A percentile compares a stretch with the other conserved stretches of the same genome.
Conservation (phyloP, 2,888 invertebrate genomes). For the Dromius quadrimaculatus region DNA sequence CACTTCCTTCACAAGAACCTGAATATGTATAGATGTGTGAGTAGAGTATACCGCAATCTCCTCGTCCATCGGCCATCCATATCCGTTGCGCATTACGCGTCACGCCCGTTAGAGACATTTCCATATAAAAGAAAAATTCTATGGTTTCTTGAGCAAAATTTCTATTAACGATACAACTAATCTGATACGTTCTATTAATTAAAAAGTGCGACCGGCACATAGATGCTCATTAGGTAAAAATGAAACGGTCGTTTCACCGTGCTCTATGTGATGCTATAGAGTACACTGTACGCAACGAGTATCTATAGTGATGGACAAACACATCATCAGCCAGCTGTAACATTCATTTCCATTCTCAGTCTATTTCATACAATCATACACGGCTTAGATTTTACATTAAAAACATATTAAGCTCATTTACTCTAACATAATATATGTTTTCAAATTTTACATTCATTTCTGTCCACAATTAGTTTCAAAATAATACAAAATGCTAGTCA, state of each 20-base stretch:
- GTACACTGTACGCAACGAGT: not conserved
- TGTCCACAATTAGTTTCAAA: slow-evolving; percentile 14
- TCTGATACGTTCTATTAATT: slow-evolving; percentile 67
- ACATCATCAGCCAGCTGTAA: slow-evolving; percentile 25
- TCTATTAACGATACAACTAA: slow-evolving; percentile 63
- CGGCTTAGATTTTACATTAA: slow-evolving; percentile 19
- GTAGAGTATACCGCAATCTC: slow-evolving; percentile 2
- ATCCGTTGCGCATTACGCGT: slow-evolving; percentile 35
- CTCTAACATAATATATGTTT: not conserved
- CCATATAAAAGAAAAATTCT: slow-evolving; percentile 53
- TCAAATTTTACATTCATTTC: not conserved
- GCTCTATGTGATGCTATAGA: slow-evolving; percentile 10
- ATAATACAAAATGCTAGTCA: slow-evolving; percentile 29
- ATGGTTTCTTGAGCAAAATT: slow-evolving; percentile 64
- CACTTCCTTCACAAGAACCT: slow-evolving; percentile 60
- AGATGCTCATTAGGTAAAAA: slow-evolving; percentile 50
- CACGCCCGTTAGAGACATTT: slow-evolving; percentile 51
- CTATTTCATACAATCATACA: not conserved
- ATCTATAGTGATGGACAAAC: not conserved
- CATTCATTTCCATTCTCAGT: slow-evolving; percentile 16
- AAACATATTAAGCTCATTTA: slow-evolving; percentile 16
- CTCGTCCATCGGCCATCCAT: slow-evolving; percentile 3
- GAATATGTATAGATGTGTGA: not conserved
- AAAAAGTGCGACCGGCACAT: slow-evolving; percentile 63
- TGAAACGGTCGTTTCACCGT: slow-evolving; percentile 44